phyloP scores from a whole-genome alignment of 2,797 vertebrate genomes.

The Hafferia zeledoni region DNA sequence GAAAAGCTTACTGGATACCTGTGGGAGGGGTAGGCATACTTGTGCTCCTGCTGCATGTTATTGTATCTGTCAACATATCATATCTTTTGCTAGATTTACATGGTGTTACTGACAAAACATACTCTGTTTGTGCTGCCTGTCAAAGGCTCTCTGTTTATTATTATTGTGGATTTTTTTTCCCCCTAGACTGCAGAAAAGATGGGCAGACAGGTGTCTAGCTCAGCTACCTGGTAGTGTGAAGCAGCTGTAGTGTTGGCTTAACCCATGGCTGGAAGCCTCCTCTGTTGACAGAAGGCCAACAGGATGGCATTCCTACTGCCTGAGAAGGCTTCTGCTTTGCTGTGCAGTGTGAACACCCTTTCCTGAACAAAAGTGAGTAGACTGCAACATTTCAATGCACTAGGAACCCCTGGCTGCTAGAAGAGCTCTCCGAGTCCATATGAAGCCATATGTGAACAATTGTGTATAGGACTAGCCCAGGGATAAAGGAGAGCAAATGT shows the following conservation, averaged over 20 bases:
- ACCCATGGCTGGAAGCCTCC: neutral
- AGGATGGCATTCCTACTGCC: neutral
- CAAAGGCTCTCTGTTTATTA: neutral
- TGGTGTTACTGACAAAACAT: conserved; percentile 12
- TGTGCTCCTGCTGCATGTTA: neutral
- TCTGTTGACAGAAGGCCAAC: conserved; percentile 44
- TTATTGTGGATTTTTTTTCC: neutral
- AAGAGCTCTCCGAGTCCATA: neutral
- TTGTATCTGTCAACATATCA: conserved; percentile 1
- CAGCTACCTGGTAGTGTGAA: neutral
- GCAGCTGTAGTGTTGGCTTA: conserved; percentile 19
- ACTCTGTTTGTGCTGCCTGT: conserved; percentile 15
- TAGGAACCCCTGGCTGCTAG: neutral
- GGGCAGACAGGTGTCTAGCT: neutral
- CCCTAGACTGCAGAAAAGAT: neutral
- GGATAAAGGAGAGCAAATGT: neutral
- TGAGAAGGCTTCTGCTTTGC: neutral
- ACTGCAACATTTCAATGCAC: neutral
- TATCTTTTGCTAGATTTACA: conserved; percentile 38
- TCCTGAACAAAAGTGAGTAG: neutral
- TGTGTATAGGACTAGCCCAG: neutral
- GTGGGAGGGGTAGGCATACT: conserved; percentile 11
- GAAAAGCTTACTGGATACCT: conserved; percentile 26
- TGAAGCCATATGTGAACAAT: neutral
- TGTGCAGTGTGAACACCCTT: neutral